Percentiles rank a stretch among this genome's conserved stretches.
phyloP scores from a whole-genome alignment of 2,113 vertebrate genomes.

The Myotis yumanensis region DNA sequence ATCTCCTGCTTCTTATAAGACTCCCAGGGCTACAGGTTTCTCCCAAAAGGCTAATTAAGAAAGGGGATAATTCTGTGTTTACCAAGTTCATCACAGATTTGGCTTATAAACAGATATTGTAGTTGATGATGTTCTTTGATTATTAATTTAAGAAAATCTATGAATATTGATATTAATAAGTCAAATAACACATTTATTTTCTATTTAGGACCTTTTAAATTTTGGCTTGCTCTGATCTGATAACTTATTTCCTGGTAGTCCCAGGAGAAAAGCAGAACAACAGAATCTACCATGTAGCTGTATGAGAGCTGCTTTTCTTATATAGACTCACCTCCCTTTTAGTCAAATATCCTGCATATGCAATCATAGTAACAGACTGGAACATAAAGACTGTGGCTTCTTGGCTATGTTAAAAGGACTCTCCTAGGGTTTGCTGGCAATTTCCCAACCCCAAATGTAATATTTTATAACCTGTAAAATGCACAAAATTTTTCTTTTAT shows the following conservation, averaged over 20 bases:
- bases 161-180: background rate
- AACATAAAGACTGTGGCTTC: constrained; percentile 5
- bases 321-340: background rate
- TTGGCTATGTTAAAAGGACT: background rate
- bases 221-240: background rate
- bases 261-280: constrained; percentile 12
- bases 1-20: background rate
- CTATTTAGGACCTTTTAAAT: constrained; percentile 14
- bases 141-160: constrained; percentile 39
- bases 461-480: background rate
- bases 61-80: constrained; percentile 48
- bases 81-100: constrained; percentile 54
- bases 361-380: background rate
- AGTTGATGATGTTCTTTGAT: background rate
- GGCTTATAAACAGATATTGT: constrained; percentile 48
- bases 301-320: background rate
- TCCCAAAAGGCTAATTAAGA: constrained; percentile 78
- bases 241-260: background rate
- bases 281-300: background rate
- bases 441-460: background rate
- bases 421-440: background rate
- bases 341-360: background rate
- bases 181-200: constrained; percentile 17
- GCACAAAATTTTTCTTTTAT: background rate
- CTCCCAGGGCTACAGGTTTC: constrained; percentile 43